These are phyloP conservation scores for Enteromius unitaeniatus DNA, from an alignment of 2,797 vertebrate species.

Conservation along the genomic window DNA sequence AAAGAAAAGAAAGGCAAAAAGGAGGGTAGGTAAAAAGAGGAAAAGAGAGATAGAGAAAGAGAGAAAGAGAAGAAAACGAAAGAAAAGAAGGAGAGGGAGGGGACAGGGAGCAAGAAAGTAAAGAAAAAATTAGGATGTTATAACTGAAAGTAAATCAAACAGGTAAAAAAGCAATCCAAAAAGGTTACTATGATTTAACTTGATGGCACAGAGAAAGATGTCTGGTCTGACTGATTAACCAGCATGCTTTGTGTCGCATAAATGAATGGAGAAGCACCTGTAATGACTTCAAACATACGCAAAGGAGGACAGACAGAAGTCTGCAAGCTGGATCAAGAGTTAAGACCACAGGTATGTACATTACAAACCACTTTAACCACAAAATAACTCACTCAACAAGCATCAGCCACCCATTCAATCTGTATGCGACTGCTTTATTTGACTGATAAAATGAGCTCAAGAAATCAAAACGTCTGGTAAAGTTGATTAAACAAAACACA, in stretches of 20 bases:
- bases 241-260: constrained; percentile 67
- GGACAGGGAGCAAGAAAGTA: constrained; percentile 60
- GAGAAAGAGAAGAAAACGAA: constrained; percentile 69
- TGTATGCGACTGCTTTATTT: constrained; percentile 11
- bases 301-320: constrained; percentile 47
- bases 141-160: constrained; percentile 69
- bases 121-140: constrained; percentile 68
- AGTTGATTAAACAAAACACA: constrained; percentile 35
- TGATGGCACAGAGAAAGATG: constrained; percentile 73
- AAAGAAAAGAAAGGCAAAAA: constrained; percentile 87
- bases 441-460: constrained; percentile 17
- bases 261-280: constrained; percentile 68
- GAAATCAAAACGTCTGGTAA: constrained; percentile 35
- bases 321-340: constrained; percentile 35
- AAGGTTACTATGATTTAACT: constrained; percentile 76
- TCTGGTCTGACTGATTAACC: constrained; percentile 68
- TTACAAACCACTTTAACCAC: constrained; percentile 40
- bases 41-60: constrained; percentile 79
- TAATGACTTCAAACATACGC: constrained; percentile 59
- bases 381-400: constrained; percentile 24
- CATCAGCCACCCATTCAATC: constrained; percentile 10
- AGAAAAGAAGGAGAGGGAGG: constrained; percentile 56
- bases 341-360: constrained; percentile 28
- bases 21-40: constrained; percentile 75
- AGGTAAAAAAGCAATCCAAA: constrained; percentile 63